Conservation (phyloP, 2,888 invertebrate species). For the Apamea crenata region DNA sequence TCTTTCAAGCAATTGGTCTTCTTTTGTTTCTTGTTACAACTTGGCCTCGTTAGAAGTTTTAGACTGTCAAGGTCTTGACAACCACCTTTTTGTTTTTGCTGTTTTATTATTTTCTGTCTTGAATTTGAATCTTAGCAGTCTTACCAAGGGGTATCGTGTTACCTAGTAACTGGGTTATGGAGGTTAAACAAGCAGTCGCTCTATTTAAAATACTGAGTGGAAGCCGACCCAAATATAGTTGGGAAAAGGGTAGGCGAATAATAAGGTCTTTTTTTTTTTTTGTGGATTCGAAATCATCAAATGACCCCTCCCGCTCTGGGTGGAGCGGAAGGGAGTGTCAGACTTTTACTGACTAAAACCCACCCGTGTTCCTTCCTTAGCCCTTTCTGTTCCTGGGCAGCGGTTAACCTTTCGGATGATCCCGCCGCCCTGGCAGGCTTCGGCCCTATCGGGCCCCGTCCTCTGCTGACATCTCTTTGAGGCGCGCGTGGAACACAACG, state of each 20-base stretch:
- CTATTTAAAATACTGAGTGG: not conserved
- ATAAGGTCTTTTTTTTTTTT: too few species aligned
- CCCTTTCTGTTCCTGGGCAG: too few species aligned
- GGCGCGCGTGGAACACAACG: too few species aligned
- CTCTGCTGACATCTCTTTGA: too few species aligned
- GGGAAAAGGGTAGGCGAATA: not conserved
- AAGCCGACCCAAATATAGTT: not conserved
- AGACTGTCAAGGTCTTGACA: not conserved
- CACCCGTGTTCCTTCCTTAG: too few species aligned
- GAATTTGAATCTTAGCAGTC: not conserved
- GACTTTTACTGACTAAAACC: too few species aligned
- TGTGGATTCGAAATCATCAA: too few species aligned
- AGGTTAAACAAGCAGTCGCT: not conserved
- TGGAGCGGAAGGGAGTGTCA: too few species aligned
- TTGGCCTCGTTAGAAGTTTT: constrained; percentile 31
- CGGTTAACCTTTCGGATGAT: too few species aligned
- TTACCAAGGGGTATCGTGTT: not conserved
- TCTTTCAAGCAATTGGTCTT: constrained; percentile 18
- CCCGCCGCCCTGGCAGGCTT: too few species aligned
- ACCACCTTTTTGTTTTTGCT: not conserved
- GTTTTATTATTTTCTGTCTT: not conserved
- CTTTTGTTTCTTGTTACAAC: constrained; percentile 37
- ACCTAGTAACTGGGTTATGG: not conserved
- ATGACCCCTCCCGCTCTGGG: too few species aligned
- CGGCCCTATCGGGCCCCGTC: too few species aligned